These are phyloP conservation scores for Urosaurus nigricauda DNA, from an alignment of 2,797 vertebrate genomes.

Conservation along the genomic window DNA sequence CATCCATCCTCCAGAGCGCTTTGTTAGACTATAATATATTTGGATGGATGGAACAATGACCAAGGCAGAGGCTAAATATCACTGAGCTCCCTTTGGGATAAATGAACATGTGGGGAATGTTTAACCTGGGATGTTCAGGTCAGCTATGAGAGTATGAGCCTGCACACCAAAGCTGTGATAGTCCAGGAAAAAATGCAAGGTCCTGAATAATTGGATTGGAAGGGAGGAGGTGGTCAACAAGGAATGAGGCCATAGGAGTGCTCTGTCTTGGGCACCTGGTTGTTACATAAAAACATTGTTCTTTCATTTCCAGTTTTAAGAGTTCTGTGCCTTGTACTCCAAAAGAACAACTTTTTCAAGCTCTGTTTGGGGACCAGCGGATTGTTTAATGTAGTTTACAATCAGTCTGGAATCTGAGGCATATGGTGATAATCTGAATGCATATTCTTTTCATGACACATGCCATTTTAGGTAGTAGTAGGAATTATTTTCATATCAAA, in stretches of 20 bases:
- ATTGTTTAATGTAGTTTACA: slow-evolving; percentile 50
- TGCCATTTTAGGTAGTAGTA: background rate
- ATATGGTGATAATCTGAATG: slow-evolving; percentile 59
- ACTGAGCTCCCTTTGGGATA: slow-evolving; percentile 55
- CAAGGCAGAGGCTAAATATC: slow-evolving; percentile 78
- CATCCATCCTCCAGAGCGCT: slow-evolving; percentile 68
- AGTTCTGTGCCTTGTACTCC: too few species aligned
- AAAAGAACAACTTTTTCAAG: too few species aligned
- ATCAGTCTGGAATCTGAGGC: slow-evolving; percentile 48
- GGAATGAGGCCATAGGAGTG: slow-evolving; percentile 70
- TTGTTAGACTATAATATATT: slow-evolving; percentile 71
- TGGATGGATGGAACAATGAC: slow-evolving; percentile 74
- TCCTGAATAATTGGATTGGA: slow-evolving; percentile 75
- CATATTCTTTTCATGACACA: slow-evolving; percentile 41
- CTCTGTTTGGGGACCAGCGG: background rate
- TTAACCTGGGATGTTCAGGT: slow-evolving; percentile 74
- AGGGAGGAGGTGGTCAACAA: slow-evolving; percentile 69
- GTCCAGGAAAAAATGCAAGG: slow-evolving; percentile 62
- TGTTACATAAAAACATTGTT: slow-evolving; percentile 28
- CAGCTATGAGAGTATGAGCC: slow-evolving; percentile 75
- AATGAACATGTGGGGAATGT: slow-evolving; percentile 70
- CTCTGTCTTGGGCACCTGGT: slow-evolving; percentile 35
- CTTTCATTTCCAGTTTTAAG: slow-evolving; percentile 35
- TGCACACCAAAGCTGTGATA: slow-evolving; percentile 64
- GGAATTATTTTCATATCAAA: slow-evolving; percentile 52